Percentiles rank a stretch among this genome's conserved stretches.
Conservation (phyloP, 2,888 invertebrate species). For the Sepiola atlantica region DNA sequence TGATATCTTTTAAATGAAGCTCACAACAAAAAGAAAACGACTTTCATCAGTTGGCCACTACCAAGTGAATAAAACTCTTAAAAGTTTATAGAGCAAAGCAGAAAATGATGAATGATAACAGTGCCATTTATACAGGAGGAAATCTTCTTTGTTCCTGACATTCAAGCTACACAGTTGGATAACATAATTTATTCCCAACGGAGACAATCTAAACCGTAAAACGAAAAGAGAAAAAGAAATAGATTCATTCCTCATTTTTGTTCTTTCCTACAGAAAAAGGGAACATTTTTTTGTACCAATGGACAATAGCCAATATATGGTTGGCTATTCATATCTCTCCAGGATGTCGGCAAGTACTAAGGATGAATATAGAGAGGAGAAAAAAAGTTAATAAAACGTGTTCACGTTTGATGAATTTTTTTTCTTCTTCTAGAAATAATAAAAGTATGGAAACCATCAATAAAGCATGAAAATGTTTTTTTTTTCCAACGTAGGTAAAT, state of each 20-base stretch:
- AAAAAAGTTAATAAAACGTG: too few relatives aligned
- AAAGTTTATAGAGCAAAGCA: neutral
- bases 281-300: neutral
- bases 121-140: neutral
- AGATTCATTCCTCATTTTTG: neutral
- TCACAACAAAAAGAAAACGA: neutral
- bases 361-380: neutral
- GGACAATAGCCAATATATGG: neutral
- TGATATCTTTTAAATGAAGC: neutral
- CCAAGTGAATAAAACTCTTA: neutral
- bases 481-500: neutral
- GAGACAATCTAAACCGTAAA: neutral
- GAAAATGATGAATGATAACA: slow-evolving; percentile 10
- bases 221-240: neutral
- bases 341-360: neutral
- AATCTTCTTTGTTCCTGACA: neutral
- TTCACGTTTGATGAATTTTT: too few relatives aligned
- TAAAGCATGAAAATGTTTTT: neutral
- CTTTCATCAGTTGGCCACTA: neutral
- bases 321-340: neutral
- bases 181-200: neutral
- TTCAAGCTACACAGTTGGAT: neutral
- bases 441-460: neutral
- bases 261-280: neutral
- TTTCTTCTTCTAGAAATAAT: neutral